A percentile compares a stretch with the other conserved stretches of the same genome.
phyloP scores from a whole-genome alignment of 1,140 invertebrate species.

The silkworm (Bombyx mori) region DNA sequence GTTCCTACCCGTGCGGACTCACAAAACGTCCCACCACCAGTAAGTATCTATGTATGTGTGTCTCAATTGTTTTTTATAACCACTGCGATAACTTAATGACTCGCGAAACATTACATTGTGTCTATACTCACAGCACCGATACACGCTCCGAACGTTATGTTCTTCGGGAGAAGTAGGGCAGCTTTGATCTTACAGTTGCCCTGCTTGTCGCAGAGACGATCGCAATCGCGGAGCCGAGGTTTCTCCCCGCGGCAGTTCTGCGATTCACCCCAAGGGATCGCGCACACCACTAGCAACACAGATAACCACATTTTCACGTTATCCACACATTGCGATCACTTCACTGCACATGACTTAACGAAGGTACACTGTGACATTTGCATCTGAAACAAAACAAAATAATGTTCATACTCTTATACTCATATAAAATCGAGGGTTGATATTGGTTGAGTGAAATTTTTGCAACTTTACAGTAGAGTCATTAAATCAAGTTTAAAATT shows the following conservation, averaged over 20 bases:
- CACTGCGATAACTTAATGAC: background rate
- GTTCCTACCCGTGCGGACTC: no score
- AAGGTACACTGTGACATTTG: constrained; percentile 15
- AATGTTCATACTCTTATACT: no score
- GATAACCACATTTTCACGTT: constrained; percentile 35
- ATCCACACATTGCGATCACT: constrained; percentile 19
- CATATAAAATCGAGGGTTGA: no score
- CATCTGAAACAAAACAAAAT: constrained; percentile 30
- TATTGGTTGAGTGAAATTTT: no score
- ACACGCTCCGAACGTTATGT: constrained; percentile 65
- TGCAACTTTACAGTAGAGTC: no score
- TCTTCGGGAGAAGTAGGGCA: constrained; percentile 71
- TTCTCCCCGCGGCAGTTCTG: constrained; percentile 64
- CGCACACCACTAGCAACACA: constrained; percentile 27
- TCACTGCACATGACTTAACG: constrained; percentile 1
- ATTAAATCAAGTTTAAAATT: no score
- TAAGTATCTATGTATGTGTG: background rate
- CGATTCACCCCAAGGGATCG: constrained; percentile 1
- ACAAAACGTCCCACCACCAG: background rate
- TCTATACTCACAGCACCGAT: constrained; percentile 55
- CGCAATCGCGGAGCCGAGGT: constrained; percentile 50
- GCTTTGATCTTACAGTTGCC: constrained; percentile 70
- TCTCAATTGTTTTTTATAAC: no score
- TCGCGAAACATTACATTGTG: background rate
- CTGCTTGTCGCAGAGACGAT: constrained; percentile 61